These are phyloP conservation scores for Cryptus viduatorius DNA, from an alignment of 2,888 invertebrate species.

Conservation along the genomic window DNA sequence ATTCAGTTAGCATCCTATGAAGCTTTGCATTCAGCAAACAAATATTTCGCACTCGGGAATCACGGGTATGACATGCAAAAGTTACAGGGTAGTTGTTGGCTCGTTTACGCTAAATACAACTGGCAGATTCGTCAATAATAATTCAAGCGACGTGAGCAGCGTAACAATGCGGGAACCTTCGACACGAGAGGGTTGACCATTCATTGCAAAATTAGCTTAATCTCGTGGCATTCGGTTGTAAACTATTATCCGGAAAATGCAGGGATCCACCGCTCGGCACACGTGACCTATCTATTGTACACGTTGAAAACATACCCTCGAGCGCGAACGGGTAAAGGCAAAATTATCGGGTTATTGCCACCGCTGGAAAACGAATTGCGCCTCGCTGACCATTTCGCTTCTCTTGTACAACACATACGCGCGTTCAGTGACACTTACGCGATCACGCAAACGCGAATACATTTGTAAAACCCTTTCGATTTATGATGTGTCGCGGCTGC, in stretches of 20 bases:
- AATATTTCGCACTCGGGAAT: constrained; percentile 14
- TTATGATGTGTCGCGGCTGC: not conserved
- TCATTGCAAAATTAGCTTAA: constrained; percentile 11
- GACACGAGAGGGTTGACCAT: not conserved
- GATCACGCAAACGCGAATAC: not conserved
- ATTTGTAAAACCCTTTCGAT: constrained; percentile 12
- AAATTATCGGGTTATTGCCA: constrained; percentile 7
- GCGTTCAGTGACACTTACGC: not conserved
- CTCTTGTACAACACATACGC: not conserved
- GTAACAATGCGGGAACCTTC: not conserved
- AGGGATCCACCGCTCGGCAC: constrained; percentile 1
- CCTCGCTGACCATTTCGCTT: not conserved
- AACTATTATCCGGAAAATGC: constrained; percentile 24
- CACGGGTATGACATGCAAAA: not conserved
- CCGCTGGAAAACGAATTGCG: constrained; percentile 5
- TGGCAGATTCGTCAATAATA: not conserved
- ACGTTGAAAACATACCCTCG: not conserved
- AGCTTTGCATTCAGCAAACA: constrained; percentile 52
- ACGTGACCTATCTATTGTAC: constrained; percentile 13
- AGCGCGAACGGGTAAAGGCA: constrained; percentile 3
- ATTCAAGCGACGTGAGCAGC: not conserved
- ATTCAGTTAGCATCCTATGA: constrained; percentile 45
- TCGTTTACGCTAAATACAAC: not conserved
- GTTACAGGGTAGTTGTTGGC: not conserved
- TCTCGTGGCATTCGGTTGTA: constrained; percentile 3